Evolutionary conservation across 2,797 vertebrate species (phyloP).

Genomic region (Cryptoblepharus egeriae): DNA sequence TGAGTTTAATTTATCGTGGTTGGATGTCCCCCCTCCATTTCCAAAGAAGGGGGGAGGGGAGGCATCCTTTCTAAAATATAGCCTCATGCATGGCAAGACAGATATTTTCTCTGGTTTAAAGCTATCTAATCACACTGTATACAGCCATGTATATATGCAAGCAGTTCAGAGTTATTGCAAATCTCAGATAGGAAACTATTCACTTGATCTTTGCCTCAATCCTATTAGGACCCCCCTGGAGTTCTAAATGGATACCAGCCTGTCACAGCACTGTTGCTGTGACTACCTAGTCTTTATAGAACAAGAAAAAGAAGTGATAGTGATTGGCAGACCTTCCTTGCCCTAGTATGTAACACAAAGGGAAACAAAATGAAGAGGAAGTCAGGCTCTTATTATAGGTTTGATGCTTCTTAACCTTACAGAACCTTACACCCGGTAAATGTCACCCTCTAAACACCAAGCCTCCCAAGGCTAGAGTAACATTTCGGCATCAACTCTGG

Average conservation of each 20-base stretch:
- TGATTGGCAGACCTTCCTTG: slow-evolving; percentile 91
- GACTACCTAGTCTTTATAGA: slow-evolving; percentile 85
- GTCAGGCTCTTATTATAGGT: slow-evolving; percentile 85
- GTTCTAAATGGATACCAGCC: slow-evolving; percentile 82
- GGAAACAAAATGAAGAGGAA: slow-evolving; percentile 91
- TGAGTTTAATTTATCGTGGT: slow-evolving; percentile 48
- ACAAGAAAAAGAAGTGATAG: slow-evolving; percentile 81
- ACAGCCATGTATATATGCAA: slow-evolving; percentile 81
- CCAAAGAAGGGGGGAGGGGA: neutral
- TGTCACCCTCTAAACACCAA: slow-evolving; percentile 59
- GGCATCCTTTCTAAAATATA: slow-evolving; percentile 53
- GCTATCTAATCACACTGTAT: slow-evolving; percentile 73
- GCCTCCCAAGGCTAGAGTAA: slow-evolving; percentile 33
- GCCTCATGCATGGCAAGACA: slow-evolving; percentile 51
- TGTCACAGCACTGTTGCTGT: slow-evolving; percentile 85
- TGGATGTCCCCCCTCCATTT: neutral
- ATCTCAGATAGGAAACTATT: slow-evolving; percentile 82
- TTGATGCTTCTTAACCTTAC: slow-evolving; percentile 88
- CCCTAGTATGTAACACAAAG: slow-evolving; percentile 88
- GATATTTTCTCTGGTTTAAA: slow-evolving; percentile 74
- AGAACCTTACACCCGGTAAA: slow-evolving; percentile 83
- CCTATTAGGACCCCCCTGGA: slow-evolving; percentile 86
- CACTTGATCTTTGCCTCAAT: slow-evolving; percentile 84
- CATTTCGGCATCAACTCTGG: slow-evolving; percentile 41
- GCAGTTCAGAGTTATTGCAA: slow-evolving; percentile 79